phyloP scores from a whole-genome alignment of 2,113 vertebrate species.

The Edolisoma coerulescens region DNA sequence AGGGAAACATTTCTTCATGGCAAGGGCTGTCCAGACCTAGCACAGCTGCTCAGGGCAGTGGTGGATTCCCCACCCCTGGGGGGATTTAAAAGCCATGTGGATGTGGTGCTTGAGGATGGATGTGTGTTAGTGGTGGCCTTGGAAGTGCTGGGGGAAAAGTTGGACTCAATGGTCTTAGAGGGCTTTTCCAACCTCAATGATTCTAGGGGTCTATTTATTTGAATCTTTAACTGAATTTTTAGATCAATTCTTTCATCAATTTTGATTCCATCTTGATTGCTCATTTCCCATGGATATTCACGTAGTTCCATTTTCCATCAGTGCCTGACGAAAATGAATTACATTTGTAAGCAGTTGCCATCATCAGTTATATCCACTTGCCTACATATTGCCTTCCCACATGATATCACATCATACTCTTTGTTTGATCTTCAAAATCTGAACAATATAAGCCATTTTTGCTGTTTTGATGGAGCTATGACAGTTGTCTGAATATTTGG shows the following conservation, averaged over 20 bases:
- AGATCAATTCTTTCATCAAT: not conserved
- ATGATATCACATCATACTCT: not conserved
- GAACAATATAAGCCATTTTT: not conserved
- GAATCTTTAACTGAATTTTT: not conserved
- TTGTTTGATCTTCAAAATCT: not conserved
- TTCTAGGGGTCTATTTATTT: not conserved
- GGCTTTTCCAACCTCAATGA: not conserved
- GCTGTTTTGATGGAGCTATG: not conserved
- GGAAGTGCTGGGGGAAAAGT: fast-evolving
- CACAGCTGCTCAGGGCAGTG: not conserved
- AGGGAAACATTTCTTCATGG: not conserved
- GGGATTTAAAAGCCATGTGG: fast-evolving
- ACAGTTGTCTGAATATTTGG: constrained; percentile 7
- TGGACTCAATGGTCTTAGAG: not conserved
- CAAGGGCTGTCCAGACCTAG: not conserved
- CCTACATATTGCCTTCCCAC: not conserved
- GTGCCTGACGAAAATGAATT: not conserved
- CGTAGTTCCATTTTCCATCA: not conserved
- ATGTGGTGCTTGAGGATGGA: not conserved
- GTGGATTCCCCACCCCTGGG: not conserved
- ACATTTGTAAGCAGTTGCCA: not conserved
- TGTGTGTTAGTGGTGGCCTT: fast-evolving
- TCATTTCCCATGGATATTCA: not conserved
- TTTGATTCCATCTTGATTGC: not conserved
- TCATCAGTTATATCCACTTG: not conserved